Evolutionary conservation across 2,888 invertebrate species (phyloP).

Genomic region (Stenchaetothrips biformis): DNA sequence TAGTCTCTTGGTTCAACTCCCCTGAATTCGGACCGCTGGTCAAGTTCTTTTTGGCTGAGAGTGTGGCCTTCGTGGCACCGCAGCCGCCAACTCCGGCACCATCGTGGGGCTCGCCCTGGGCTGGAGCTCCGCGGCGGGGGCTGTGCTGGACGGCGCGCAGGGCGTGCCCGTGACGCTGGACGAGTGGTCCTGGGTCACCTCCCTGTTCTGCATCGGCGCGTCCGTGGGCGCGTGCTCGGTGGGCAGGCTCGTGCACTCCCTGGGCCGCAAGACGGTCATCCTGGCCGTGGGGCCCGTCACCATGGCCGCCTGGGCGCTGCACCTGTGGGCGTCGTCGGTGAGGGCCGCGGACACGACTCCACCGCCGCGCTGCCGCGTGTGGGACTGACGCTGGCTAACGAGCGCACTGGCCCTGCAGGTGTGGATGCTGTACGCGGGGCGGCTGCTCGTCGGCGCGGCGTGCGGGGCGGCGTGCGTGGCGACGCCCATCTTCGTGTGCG

Average conservation of each 20-base stretch:
- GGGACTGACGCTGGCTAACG: too few species aligned
- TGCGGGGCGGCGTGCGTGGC: not conserved
- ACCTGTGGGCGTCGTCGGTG: not conserved
- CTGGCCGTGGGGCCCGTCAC: not conserved
- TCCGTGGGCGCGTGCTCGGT: not conserved
- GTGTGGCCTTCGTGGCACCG: not conserved
- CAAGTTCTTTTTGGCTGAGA: not conserved
- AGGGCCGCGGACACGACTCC: not conserved
- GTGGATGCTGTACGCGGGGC: constrained; percentile 27
- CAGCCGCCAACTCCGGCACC: not conserved
- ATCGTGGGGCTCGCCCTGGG: not conserved
- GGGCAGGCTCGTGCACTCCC: not conserved
- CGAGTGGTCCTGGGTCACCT: not conserved
- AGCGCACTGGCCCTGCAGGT: too few species aligned
- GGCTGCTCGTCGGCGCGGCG: not conserved
- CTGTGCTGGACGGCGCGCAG: not conserved
- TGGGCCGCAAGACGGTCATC: not conserved
- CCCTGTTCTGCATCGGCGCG: not conserved
- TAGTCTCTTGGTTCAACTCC: not conserved
- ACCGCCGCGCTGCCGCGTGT: not conserved
- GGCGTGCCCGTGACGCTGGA: not conserved
- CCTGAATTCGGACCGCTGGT: not conserved
- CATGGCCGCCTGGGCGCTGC: not conserved
- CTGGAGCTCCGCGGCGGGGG: not conserved
- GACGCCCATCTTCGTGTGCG: constrained; percentile 23